Conservation (phyloP, 2,797 vertebrate genomes). For the Ctenopoma multispine region DNA sequence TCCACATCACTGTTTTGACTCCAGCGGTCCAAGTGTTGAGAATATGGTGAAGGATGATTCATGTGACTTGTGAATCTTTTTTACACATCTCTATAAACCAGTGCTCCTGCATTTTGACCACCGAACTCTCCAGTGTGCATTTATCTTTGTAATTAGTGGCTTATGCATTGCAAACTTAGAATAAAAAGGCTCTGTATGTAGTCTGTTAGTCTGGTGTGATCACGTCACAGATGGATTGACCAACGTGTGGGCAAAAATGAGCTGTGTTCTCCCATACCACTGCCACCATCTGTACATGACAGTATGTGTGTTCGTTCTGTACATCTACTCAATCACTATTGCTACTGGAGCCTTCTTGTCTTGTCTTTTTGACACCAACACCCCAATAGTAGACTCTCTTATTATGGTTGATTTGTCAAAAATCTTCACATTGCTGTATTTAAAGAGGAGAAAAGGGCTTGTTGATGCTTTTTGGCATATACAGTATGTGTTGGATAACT, state of each 20-base stretch:
- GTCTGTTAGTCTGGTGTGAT: conserved; percentile 4
- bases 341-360: not conserved
- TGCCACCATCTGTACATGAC: not conserved
- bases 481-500: conserved; percentile 6
- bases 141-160: conserved; percentile 15
- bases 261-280: conserved; percentile 3
- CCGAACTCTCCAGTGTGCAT: conserved; percentile 1
- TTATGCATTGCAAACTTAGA: too few relatives aligned
- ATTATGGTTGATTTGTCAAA: not conserved
- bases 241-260: not conserved
- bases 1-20: not conserved
- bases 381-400: not conserved
- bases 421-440: not conserved
- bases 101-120: not conserved
- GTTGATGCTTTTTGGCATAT: not conserved
- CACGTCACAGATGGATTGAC: conserved; percentile 14
- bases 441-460: conserved; percentile 2
- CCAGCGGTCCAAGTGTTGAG: not conserved
- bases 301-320: not conserved
- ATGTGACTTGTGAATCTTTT: not conserved
- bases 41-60: not conserved
- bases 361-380: not conserved
- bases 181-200: conserved; percentile 3
- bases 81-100: not conserved
- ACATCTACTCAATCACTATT: not conserved